Evolutionary conservation across 2,888 invertebrate genomes (phyloP), one percentile per base, ranked within the genome.

Genomic region (Tetramorium bicarinatum): DNA sequence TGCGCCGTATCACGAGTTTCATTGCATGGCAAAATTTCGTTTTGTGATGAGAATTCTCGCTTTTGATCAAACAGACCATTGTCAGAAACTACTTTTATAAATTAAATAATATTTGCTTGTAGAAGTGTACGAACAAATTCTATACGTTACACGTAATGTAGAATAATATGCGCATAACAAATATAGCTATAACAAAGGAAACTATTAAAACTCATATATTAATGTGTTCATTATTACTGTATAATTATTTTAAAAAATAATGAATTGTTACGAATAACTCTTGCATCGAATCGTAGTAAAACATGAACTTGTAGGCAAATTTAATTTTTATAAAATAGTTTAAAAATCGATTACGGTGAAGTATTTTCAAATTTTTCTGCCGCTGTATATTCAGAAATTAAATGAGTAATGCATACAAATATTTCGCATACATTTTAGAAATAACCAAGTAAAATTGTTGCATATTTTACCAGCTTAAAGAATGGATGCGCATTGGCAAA

Each of bases 1-100:
- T 44, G 11, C n/a, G 15, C 1, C 9, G 38, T 62, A 54, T 15
- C 3, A 9, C 15, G 71, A 80, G 59, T 69, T 79, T 69, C 47
- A 80, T 69, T 47, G 11, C 13, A 29, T n/a, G 13, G 3, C 18
- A 9, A 49, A 79, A 79, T 69, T 79, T 71, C 38, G 21, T 79
- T 79, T 79, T 0, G n/a, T 13, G 47, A 71, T 38, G 38, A 59
- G 18, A 59, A 80, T 71, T 79, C 21, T 34, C 34, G 21, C 71
- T 59, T 80, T 80, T 80, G 59, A 79, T 69, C 47, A 69, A 67
- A 47, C 11, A 47, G 21, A 13, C 69, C 47, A 38, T 54, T 3
- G 25, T 41, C 15, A 38, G 34, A 38, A 80, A 61, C 25, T 49
- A 9, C 47, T 34, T 61, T 38, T 56, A 56, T 21, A 38, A 3